Evolutionary conservation across 1,140 invertebrate species (phyloP).

Genomic region (Drosophila virilis): DNA sequence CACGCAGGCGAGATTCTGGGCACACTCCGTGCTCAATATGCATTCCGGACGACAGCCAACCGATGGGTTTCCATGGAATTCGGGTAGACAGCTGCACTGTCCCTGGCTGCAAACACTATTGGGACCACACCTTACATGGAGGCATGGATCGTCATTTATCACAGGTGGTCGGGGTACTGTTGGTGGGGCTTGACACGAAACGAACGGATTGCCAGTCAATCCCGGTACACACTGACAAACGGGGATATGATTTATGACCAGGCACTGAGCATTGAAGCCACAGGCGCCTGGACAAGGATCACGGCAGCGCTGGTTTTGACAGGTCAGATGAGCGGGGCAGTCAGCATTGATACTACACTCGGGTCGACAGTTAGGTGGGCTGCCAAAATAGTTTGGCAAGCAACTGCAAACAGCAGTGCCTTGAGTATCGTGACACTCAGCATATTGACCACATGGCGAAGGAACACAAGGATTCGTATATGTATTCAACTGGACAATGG

Average conservation of each 20-base stretch:
- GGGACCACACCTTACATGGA: slow-evolving; percentile 87
- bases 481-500: slow-evolving; percentile 82
- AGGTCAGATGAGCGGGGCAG: slow-evolving; percentile 89
- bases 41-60: slow-evolving; percentile 92
- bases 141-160: slow-evolving; percentile 84
- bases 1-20: slow-evolving; percentile 89
- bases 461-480: slow-evolving; percentile 90
- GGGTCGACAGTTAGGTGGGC: slow-evolving; percentile 90
- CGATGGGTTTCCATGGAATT: slow-evolving; percentile 89
- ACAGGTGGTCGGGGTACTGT: slow-evolving; percentile 52
- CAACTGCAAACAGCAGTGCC: slow-evolving; percentile 90
- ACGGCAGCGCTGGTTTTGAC: slow-evolving; percentile 90
- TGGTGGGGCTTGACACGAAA: slow-evolving; percentile 84
- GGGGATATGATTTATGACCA: slow-evolving; percentile 87
- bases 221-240: slow-evolving; percentile 87
- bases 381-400: slow-evolving; percentile 88
- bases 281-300: slow-evolving; percentile 92
- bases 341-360: slow-evolving; percentile 90
- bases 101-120: slow-evolving; percentile 88
- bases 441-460: slow-evolving; percentile 90
- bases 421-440: slow-evolving; percentile 84
- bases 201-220: slow-evolving; percentile 84
- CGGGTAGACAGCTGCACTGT: slow-evolving; percentile 85
- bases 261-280: slow-evolving; percentile 89
- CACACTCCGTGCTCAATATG: slow-evolving; percentile 92